Conservation (phyloP, 2,113 vertebrate species). For the Bucco capensis region DNA sequence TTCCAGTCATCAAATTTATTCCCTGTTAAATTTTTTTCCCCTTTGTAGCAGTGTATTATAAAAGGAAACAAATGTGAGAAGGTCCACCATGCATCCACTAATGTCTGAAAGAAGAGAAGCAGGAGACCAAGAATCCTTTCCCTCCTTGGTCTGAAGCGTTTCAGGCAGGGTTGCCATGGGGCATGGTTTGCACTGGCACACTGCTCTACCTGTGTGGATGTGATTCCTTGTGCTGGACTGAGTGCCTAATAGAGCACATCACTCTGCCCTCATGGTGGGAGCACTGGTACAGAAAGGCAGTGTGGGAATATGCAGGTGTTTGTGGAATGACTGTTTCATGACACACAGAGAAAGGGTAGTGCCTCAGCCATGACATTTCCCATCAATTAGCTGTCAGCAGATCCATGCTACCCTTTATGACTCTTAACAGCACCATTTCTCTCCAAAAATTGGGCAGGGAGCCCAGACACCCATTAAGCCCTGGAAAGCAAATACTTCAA, state of each 20-base stretch:
- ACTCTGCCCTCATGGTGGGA: not conserved
- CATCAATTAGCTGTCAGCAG: not conserved
- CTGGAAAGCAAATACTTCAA: not conserved
- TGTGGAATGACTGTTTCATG: not conserved
- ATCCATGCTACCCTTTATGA: fast-evolving
- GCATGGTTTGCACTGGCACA: not conserved
- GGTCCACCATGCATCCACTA: not conserved
- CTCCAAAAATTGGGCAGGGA: not conserved
- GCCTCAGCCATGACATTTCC: not conserved
- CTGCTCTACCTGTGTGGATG: not conserved
- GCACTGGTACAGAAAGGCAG: not conserved
- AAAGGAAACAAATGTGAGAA: not conserved
- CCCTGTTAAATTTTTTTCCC: not conserved
- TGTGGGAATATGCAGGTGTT: fast-evolving
- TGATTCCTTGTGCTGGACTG: not conserved
- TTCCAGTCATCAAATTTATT: not conserved
- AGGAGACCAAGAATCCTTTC: not conserved
- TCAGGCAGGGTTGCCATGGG: not conserved
- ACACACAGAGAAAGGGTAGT: not conserved
- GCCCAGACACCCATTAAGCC: not conserved
- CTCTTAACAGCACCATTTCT: not conserved
- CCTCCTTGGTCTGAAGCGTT: not conserved
- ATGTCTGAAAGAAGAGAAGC: not conserved
- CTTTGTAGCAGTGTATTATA: not conserved
- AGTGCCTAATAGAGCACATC: fast-evolving